Evolutionary conservation across 2,888 invertebrate genomes (phyloP).

Genomic region (Leptodirus hochenwartii): DNA sequence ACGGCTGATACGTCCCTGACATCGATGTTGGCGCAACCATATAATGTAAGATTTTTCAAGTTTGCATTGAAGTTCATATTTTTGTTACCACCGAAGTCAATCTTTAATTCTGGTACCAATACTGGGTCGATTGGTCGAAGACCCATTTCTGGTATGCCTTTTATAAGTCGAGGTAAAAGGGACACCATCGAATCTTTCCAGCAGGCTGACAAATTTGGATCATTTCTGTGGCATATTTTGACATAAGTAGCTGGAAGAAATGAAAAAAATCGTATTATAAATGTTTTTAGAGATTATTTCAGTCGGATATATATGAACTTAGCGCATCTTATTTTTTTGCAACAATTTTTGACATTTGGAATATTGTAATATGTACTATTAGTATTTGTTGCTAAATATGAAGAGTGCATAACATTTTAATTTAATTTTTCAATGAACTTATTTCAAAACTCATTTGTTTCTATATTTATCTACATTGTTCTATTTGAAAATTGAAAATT

Average conservation of each 20-base stretch:
- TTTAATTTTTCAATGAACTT: too few relatives aligned
- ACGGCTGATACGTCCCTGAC: too few relatives aligned
- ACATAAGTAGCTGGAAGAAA: slow-evolving; percentile 4
- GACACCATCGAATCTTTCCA: slow-evolving; percentile 16
- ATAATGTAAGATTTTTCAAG: not conserved
- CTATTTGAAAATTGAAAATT: too few relatives aligned
- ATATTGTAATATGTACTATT: too few relatives aligned
- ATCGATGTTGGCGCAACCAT: slow-evolving; percentile 1
- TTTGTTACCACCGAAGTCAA: not conserved
- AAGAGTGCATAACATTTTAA: too few relatives aligned
- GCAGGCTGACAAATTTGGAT: slow-evolving; percentile 19
- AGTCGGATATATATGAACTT: too few relatives aligned
- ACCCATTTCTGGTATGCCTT: slow-evolving; percentile 21
- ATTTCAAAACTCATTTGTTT: too few relatives aligned
- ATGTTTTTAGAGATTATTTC: too few relatives aligned
- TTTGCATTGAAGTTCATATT: not conserved
- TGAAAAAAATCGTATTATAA: not conserved
- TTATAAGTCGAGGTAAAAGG: slow-evolving; percentile 16
- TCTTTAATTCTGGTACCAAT: not conserved
- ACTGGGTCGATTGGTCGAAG: slow-evolving; percentile 20
- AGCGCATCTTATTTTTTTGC: too few relatives aligned
- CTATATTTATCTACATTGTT: too few relatives aligned
- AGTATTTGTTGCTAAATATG: too few relatives aligned
- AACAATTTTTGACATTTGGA: too few relatives aligned
- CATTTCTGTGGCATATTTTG: slow-evolving; percentile 8